phyloP scores from a whole-genome alignment of 1,140 invertebrate species.

The Harpegnathos saltator region DNA sequence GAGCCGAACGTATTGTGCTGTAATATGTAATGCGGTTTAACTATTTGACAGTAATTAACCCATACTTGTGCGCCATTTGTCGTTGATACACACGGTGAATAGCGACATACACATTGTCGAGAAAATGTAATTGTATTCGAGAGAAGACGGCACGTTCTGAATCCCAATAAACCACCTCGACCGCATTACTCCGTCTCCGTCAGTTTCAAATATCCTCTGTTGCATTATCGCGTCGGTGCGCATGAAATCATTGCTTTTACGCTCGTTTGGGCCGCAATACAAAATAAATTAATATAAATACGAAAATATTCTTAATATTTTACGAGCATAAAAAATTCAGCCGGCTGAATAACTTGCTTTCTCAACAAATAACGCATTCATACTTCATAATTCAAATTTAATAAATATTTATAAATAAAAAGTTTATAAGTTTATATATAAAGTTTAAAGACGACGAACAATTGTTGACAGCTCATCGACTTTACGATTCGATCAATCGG shows the following conservation, averaged over 20 bases:
- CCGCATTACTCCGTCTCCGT: constrained; percentile 4
- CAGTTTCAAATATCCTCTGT: neutral
- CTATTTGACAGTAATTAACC: constrained; percentile 25
- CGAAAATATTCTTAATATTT: neutral
- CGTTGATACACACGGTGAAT: neutral
- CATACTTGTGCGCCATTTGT: constrained; percentile 7
- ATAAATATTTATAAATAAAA: too few species aligned
- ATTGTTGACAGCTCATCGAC: too few species aligned
- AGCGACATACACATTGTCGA: constrained; percentile 18
- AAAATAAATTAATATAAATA: too few species aligned
- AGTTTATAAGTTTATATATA: too few species aligned
- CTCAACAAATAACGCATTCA: too few species aligned
- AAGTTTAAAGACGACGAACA: too few species aligned
- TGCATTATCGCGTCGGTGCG: constrained; percentile 11
- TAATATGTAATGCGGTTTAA: neutral
- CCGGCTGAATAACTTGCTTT: too few species aligned
- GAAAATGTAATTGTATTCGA: constrained; percentile 37
- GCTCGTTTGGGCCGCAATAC: too few species aligned
- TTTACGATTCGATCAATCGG: too few species aligned
- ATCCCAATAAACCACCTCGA: constrained; percentile 39
- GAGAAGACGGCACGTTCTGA: constrained; percentile 4
- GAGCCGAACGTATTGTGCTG: neutral
- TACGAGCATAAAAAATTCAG: neutral
- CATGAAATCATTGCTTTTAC: neutral
- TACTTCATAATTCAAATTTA: too few species aligned